Conservation (phyloP, 2,888 invertebrate species). For the Stenodera caucasica region DNA sequence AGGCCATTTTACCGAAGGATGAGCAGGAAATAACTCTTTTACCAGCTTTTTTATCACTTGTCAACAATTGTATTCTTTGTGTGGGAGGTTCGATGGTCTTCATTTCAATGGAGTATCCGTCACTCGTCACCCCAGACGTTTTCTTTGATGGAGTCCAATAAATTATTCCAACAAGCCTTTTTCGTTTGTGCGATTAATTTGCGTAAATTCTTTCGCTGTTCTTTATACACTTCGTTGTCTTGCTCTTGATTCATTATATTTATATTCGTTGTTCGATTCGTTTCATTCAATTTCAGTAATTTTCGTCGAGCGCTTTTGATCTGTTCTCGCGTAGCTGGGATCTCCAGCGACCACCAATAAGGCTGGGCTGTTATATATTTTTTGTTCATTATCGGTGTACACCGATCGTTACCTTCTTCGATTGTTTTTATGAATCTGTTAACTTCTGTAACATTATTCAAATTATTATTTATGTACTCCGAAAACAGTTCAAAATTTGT, state of each 20-base stretch:
- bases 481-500: too few species aligned
- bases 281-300: too few species aligned
- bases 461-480: too few species aligned
- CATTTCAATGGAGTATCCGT: constrained; percentile 27
- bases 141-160: constrained; percentile 14
- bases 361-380: too few species aligned
- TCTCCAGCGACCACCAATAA: constrained; percentile 25
- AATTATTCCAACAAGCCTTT: constrained; percentile 19
- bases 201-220: constrained; percentile 13
- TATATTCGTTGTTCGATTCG: too few species aligned
- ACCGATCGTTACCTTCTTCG: too few species aligned
- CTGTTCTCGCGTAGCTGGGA: not conserved
- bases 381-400: too few species aligned
- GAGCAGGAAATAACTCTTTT: constrained; percentile 19
- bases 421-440: too few species aligned
- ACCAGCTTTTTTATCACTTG: constrained; percentile 11
- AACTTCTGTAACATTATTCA: too few species aligned
- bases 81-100: constrained; percentile 15
- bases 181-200: constrained; percentile 15
- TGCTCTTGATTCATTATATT: too few species aligned
- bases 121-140: constrained; percentile 25
- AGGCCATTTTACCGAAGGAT: constrained; percentile 5
- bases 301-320: too few species aligned
- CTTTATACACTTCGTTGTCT: too few species aligned
- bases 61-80: constrained; percentile 12